Percentiles rank a stretch among this genome's conserved stretches.
Evolutionary conservation across 2,797 vertebrate species (phyloP).

Genomic region (Notolepis coatsorum): DNA sequence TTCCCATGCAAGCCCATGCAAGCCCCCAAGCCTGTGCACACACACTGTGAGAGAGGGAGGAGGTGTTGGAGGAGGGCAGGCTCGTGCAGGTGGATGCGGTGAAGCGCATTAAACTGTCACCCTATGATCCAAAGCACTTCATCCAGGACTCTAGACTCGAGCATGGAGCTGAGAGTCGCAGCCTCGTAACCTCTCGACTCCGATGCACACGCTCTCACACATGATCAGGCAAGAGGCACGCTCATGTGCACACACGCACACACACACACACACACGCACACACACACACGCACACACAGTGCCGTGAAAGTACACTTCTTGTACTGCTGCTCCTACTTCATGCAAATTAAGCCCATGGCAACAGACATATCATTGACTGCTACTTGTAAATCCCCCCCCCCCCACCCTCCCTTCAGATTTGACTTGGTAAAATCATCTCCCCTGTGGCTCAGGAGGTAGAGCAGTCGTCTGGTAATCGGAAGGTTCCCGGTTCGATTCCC

Average conservation of each 20-base stretch:
- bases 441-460: too few species aligned
- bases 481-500: too few species aligned
- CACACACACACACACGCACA: background rate
- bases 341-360: conserved; percentile 60
- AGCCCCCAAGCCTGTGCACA: conserved; percentile 25
- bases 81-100: conserved; percentile 42
- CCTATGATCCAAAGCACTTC: conserved; percentile 31
- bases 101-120: conserved; percentile 41
- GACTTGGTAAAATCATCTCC: conserved; percentile 77
- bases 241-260: background rate
- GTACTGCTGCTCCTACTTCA: conserved; percentile 36
- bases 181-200: conserved; percentile 47
- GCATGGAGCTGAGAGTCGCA: conserved; percentile 41
- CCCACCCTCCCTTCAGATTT: conserved; percentile 64
- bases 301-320: conserved; percentile 22
- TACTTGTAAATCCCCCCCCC: conserved; percentile 71
- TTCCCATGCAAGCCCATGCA: background rate
- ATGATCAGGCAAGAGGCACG: background rate
- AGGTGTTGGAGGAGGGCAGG: conserved; percentile 24
- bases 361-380: conserved; percentile 59
- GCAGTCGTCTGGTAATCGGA: too few species aligned
- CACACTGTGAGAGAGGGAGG: conserved; percentile 17
- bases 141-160: conserved; percentile 20
- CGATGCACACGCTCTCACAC: conserved; percentile 12
- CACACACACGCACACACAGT: conserved; percentile 1